Evolutionary conservation across 2,797 vertebrate genomes (phyloP).

Genomic region (Microtus californicus): DNA sequence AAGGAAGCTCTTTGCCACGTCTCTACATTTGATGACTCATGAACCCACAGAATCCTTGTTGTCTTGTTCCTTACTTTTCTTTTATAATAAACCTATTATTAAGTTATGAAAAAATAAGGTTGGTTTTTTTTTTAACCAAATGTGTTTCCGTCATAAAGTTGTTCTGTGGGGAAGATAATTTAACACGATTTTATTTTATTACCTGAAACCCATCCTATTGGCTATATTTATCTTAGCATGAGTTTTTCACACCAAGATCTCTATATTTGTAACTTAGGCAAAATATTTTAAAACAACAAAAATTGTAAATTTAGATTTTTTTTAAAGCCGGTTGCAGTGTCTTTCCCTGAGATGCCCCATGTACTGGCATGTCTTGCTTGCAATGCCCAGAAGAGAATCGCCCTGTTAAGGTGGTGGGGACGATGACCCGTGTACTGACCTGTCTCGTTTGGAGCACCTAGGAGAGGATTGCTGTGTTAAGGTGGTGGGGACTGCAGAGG

Average conservation of each 20-base stretch:
- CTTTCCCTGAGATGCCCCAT: conserved; percentile 71
- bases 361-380: conserved; percentile 75
- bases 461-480: conserved; percentile 80
- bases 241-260: conserved; percentile 83
- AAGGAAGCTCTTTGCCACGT: conserved; percentile 76
- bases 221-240: conserved; percentile 82
- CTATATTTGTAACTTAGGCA: conserved; percentile 77
- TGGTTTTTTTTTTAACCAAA: conserved; percentile 76
- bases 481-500: conserved; percentile 44
- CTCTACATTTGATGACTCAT: conserved; percentile 86
- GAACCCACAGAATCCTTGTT: conserved; percentile 82
- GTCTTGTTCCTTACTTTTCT: conserved; percentile 81
- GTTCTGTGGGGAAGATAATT: conserved; percentile 76
- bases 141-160: conserved; percentile 84
- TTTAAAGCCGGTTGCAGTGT: background rate
- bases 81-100: conserved; percentile 76
- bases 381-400: conserved; percentile 84
- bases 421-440: conserved; percentile 69
- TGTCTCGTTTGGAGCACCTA: conserved; percentile 82
- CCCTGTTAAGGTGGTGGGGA: conserved; percentile 62
- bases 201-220: conserved; percentile 75
- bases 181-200: conserved; percentile 81
- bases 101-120: conserved; percentile 80
- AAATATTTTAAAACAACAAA: conserved; percentile 72
- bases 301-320: conserved; percentile 60